Evolutionary conservation across 2,888 invertebrate genomes (phyloP), one percentile per base, ranked within the genome.

Genomic region (Cryptops parisi): DNA sequence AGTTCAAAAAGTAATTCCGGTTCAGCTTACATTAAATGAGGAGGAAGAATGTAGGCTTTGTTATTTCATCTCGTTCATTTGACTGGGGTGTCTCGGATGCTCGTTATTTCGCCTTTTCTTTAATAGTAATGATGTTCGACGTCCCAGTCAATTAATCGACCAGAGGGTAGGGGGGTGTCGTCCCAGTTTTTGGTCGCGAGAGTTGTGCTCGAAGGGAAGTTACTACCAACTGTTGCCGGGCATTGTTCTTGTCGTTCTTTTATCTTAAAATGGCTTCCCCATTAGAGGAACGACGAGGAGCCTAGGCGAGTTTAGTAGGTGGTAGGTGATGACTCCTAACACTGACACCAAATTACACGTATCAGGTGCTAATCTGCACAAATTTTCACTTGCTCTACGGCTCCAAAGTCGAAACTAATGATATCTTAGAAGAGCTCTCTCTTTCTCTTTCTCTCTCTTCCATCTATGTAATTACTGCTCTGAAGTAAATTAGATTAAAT

Each of bases 401-500:
- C 38, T 48, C 33, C 49, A 24, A 17, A 15, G 33, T 22, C 26
- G 47, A 23, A 47, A 27, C 17, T 47, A 47, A 47, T 47, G 47
- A 47, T 47, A 47, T 47, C 47, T 47, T 47, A 47, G 47, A 19
- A 33, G 15, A 26, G 6, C 33, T 33, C 33, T 33, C 33, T 33
- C 33, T 33, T 15, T 33, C 33, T 33, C 33, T 33, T 33, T 33
- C 33, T 33, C 33, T 33, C 33, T 33, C 49, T 38, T 25, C 40
- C 40, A 38, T 40, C 49, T 49, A 22, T 21, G 49, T 49, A 49
- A 49, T 49, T 49, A 49, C 49, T 22, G 43, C 17, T 41, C n/a
- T 49, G 22, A 38, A 40, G 49, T 49, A 49, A 49, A 49, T 49
- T 49, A 49, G 40, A 49, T 49, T 49, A 49, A 49, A 49, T 49